Percentiles rank a stretch among this genome's conserved stretches.
These are phyloP conservation scores for Carollia perspicillata DNA, from an alignment of 2,113 vertebrate species.

Conservation along the genomic window DNA sequence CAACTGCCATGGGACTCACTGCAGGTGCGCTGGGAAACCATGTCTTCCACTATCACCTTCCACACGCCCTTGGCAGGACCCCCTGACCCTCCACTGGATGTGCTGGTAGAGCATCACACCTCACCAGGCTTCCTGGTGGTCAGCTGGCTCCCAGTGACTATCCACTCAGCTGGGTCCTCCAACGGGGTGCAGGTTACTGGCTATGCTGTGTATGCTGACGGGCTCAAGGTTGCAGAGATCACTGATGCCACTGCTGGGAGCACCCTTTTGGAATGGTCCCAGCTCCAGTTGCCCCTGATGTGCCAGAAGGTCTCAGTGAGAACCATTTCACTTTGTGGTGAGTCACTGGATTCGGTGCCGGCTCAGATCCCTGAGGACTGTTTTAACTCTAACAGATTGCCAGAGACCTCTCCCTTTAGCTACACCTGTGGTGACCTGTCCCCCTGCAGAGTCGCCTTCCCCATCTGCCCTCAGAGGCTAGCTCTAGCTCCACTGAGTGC, in stretches of 20 bases:
- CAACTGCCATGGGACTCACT: slow-evolving; percentile 78
- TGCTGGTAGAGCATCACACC: slow-evolving; percentile 85
- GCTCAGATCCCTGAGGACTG: slow-evolving; percentile 86
- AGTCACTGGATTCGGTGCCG: slow-evolving; percentile 89
- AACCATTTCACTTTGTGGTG: slow-evolving; percentile 88
- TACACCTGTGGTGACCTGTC: slow-evolving; percentile 24
- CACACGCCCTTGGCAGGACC: slow-evolving; percentile 79
- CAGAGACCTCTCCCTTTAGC: slow-evolving; percentile 63
- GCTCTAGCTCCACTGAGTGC: not conserved
- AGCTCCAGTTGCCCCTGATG: slow-evolving; percentile 81
- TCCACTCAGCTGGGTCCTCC: slow-evolving; percentile 85
- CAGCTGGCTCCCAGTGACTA: slow-evolving; percentile 89
- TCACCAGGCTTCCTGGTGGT: slow-evolving; percentile 82
- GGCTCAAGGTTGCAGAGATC: slow-evolving; percentile 87
- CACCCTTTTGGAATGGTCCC: slow-evolving; percentile 84
- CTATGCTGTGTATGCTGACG: slow-evolving; percentile 87
- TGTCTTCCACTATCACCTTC: slow-evolving; percentile 80
- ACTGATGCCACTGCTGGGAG: slow-evolving; percentile 88
- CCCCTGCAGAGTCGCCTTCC: not conserved
- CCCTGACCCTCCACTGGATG: slow-evolving; percentile 86
- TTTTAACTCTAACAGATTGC: not conserved
- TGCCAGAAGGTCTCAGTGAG: slow-evolving; percentile 88
- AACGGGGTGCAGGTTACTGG: slow-evolving; percentile 89
- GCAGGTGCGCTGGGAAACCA: slow-evolving; percentile 78
- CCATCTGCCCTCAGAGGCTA: not conserved